Percentiles rank a stretch among this genome's conserved stretches.
Conservation (phyloP, 2,888 invertebrate species). For the Syritta pipiens region DNA sequence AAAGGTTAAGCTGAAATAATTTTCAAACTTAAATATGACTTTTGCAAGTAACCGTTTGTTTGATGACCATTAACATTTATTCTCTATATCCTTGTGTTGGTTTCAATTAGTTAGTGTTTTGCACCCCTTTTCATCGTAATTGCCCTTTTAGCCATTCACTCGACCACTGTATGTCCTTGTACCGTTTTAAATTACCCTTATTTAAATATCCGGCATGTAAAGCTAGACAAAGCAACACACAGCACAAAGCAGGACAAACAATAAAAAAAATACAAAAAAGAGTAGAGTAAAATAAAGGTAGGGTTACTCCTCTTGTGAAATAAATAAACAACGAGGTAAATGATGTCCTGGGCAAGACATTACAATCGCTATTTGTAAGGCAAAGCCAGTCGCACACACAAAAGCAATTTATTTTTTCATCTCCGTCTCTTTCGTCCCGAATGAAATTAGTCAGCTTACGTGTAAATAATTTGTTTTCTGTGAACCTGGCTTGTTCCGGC, state of each 20-base stretch:
- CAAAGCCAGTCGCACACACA: conserved; percentile 41
- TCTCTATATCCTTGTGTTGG: conserved; percentile 49
- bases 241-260: not conserved
- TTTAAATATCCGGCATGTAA: conserved; percentile 59
- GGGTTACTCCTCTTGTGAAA: conserved; percentile 38
- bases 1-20: conserved; percentile 46
- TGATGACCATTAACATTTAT: conserved; percentile 55
- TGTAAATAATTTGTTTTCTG: conserved; percentile 65
- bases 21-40: conserved; percentile 40
- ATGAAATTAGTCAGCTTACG: conserved; percentile 59
- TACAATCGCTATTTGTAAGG: conserved; percentile 45
- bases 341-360: conserved; percentile 59
- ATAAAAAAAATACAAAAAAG: conserved; percentile 5
- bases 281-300: conserved; percentile 17
- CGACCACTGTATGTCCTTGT: conserved; percentile 46
- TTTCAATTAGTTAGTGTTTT: conserved; percentile 62
- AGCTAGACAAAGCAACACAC: conserved; percentile 24
- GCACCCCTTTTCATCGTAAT: conserved; percentile 49
- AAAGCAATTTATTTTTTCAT: conserved; percentile 62
- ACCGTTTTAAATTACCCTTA: conserved; percentile 55
- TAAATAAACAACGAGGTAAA: conserved; percentile 62
- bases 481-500: conserved; percentile 53
- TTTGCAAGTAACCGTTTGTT: conserved; percentile 41
- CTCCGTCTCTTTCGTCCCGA: conserved; percentile 34
- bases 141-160: conserved; percentile 40